Conservation (phyloP, 2,888 invertebrate genomes). For the Pardosa pseudoannulata region DNA sequence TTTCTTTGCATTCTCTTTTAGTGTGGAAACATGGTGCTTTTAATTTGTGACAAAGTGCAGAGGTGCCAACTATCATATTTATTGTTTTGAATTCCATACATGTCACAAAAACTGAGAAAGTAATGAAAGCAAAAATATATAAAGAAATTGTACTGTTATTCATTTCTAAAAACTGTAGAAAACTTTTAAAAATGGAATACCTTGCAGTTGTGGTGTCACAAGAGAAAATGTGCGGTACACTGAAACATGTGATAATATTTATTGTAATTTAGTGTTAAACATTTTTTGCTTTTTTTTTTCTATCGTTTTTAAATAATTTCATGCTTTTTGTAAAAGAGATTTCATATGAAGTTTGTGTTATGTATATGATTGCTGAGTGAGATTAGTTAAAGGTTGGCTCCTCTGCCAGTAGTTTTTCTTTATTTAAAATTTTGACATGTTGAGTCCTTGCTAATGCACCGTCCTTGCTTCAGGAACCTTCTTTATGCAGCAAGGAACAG, state of each 20-base stretch:
- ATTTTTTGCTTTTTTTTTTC: neutral
- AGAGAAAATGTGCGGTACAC: neutral
- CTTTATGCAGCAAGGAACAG: slow-evolving; percentile 18
- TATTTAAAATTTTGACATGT: neutral
- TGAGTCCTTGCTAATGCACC: slow-evolving; percentile 11
- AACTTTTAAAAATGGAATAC: no score
- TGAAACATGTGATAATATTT: neutral
- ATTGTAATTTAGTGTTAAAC: neutral
- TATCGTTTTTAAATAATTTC: no score
- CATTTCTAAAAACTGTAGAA: neutral
- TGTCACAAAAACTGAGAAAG: neutral
- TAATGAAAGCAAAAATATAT: neutral
- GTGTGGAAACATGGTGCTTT: slow-evolving; percentile 46
- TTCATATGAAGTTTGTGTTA: neutral
- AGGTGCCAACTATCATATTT: slow-evolving; percentile 18
- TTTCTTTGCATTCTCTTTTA: slow-evolving; percentile 39
- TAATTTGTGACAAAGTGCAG: slow-evolving; percentile 17
- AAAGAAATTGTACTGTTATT: neutral
- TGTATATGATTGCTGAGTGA: no score
- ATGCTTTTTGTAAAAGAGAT: neutral
- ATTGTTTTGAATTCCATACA: neutral
- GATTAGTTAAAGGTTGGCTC: slow-evolving; percentile 11
- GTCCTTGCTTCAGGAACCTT: slow-evolving; percentile 44
- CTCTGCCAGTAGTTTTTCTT: neutral
- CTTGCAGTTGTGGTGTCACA: neutral